phyloP scores from a whole-genome alignment of 2,888 invertebrate species.

The Alviniconcha strummeri region DNA sequence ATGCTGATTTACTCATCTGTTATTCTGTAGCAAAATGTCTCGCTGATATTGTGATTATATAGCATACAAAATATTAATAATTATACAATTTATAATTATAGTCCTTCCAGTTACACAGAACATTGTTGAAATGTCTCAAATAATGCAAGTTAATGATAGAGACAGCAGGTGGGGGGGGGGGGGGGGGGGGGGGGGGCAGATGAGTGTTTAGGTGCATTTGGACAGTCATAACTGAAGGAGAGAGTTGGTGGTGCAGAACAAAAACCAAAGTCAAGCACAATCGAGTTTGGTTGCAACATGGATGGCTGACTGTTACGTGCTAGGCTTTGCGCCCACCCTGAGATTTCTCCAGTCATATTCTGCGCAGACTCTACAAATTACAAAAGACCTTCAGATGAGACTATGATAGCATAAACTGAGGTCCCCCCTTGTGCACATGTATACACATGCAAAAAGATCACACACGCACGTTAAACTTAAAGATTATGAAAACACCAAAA shows the following conservation, averaged over 20 bases:
- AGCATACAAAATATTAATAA: too few relatives aligned
- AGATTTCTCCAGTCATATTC: too few relatives aligned
- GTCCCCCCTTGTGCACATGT: not conserved
- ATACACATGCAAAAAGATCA: not conserved
- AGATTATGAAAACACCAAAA: too few relatives aligned
- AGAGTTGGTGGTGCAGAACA: not conserved
- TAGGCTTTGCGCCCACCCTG: too few relatives aligned
- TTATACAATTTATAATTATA: too few relatives aligned
- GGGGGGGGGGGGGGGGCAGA: not conserved
- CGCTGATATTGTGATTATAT: not conserved
- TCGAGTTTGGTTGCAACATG: too few relatives aligned
- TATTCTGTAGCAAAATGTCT: not conserved
- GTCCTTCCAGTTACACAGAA: not conserved
- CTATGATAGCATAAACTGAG: too few relatives aligned
- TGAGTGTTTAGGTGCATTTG: not conserved
- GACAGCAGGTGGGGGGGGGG: not conserved
- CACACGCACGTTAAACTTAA: too few relatives aligned
- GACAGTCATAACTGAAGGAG: not conserved
- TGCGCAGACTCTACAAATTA: too few relatives aligned
- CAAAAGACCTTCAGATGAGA: too few relatives aligned
- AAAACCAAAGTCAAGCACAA: not conserved
- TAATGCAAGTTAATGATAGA: not conserved
- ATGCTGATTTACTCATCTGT: conserved; percentile 1
- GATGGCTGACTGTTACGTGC: too few relatives aligned
- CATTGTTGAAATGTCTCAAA: not conserved